These are phyloP conservation scores for Chrysolina oricalcia DNA, from an alignment of 2,888 invertebrate species.

Conservation along the genomic window DNA sequence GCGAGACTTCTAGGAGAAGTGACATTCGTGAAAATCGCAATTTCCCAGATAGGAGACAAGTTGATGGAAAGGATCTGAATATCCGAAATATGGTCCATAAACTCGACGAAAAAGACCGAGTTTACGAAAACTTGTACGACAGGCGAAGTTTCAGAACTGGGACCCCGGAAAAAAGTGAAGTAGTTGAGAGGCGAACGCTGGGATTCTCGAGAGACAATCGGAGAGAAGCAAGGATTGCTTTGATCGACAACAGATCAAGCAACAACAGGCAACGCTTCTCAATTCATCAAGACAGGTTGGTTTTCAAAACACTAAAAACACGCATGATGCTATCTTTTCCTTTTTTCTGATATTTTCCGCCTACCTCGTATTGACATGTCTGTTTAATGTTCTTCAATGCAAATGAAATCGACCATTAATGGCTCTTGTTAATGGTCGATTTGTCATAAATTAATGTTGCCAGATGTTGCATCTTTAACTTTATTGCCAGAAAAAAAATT, in stretches of 20 bases:
- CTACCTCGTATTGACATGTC: no score
- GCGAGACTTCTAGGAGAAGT: conserved; percentile 29
- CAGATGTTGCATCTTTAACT: no score
- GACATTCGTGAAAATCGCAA: conserved; percentile 26
- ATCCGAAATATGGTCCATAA: conserved; percentile 29
- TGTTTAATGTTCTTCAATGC: no score
- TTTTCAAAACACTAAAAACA: no score
- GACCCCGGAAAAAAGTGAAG: conserved; percentile 28
- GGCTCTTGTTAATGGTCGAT: no score
- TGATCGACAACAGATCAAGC: not conserved
- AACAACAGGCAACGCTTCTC: conserved; percentile 22
- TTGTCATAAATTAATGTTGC: no score
- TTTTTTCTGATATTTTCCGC: no score
- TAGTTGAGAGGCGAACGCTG: not conserved
- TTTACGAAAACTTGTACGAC: conserved; percentile 49
- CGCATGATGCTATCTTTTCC: no score
- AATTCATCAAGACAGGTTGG: no score
- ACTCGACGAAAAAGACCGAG: conserved; percentile 42
- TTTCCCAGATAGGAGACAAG: conserved; percentile 30
- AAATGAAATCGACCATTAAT: no score
- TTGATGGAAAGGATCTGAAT: not conserved
- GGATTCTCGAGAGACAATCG: not conserved
- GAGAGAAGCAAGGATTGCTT: not conserved
- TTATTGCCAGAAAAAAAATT: no score
- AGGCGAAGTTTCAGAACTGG: conserved; percentile 51